These are phyloP conservation scores for Pardalotus punctatus DNA, from an alignment of 2,113 vertebrate species.

Conservation along the genomic window DNA sequence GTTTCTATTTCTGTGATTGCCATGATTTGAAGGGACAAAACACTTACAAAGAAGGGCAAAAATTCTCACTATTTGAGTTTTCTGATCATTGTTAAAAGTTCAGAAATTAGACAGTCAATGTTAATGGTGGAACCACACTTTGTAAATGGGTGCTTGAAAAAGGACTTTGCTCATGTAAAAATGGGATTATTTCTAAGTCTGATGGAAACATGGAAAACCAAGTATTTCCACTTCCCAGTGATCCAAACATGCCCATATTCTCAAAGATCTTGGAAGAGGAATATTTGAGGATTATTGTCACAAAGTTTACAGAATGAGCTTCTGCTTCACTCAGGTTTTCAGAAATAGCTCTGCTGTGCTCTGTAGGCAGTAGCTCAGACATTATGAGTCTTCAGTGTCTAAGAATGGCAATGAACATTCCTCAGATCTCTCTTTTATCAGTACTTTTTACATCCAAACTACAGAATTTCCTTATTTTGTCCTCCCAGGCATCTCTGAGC, in stretches of 20 bases:
- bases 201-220: background rate
- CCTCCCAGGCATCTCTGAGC: background rate
- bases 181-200: background rate
- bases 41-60: background rate
- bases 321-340: background rate
- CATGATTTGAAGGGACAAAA: background rate
- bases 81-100: background rate
- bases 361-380: background rate
- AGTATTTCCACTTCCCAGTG: background rate
- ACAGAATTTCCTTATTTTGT: background rate
- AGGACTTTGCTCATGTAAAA: background rate
- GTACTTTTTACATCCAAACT: background rate
- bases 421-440: background rate
- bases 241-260: background rate
- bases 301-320: background rate
- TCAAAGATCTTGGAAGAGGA: background rate
- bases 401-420: background rate
- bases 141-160: background rate
- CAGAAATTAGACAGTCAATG: background rate
- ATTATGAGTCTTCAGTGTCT: background rate
- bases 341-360: background rate
- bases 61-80: background rate
- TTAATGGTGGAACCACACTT: background rate
- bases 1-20: background rate
- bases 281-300: background rate